Evolutionary conservation across 2,888 invertebrate genomes (phyloP).

Genomic region (Allacma fusca): DNA sequence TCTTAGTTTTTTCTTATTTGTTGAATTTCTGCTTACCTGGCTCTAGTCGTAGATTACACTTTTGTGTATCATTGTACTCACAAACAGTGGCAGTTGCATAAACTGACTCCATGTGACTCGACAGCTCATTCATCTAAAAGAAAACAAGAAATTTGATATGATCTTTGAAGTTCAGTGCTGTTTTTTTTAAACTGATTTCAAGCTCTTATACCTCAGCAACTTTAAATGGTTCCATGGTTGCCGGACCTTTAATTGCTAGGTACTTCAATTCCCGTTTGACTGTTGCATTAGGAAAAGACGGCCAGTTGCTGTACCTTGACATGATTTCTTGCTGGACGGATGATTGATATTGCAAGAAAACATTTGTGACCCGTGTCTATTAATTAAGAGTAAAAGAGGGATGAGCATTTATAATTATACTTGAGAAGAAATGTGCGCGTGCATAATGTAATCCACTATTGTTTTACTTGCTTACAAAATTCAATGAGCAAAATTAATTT

Average conservation of each 20-base stretch:
- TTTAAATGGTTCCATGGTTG: conserved; percentile 48
- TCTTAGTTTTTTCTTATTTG: neutral
- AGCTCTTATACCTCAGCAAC: conserved; percentile 45
- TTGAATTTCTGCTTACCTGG: conserved; percentile 61
- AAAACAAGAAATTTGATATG: conserved; percentile 10
- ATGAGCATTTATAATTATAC: too few relatives aligned
- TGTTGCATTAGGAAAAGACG: conserved; percentile 33
- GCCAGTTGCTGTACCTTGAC: conserved; percentile 28
- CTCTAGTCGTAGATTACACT: conserved; percentile 61
- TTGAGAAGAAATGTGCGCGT: too few relatives aligned
- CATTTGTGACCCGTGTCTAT: neutral
- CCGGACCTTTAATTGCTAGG: conserved; percentile 57
- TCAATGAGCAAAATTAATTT: conserved; percentile 35
- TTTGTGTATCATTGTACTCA: conserved; percentile 50
- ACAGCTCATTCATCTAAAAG: conserved; percentile 57
- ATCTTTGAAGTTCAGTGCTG: neutral
- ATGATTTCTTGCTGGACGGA: conserved; percentile 40
- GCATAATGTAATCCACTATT: neutral
- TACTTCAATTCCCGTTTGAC: conserved; percentile 56
- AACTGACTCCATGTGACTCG: conserved; percentile 63
- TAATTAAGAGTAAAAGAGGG: neutral
- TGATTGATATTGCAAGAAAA: conserved; percentile 33
- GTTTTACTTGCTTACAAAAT: neutral
- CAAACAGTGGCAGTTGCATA: conserved; percentile 63
- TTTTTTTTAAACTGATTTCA: too few relatives aligned